phyloP scores from a whole-genome alignment of 2,797 vertebrate genomes.

The Typhlichthys subterraneus region DNA sequence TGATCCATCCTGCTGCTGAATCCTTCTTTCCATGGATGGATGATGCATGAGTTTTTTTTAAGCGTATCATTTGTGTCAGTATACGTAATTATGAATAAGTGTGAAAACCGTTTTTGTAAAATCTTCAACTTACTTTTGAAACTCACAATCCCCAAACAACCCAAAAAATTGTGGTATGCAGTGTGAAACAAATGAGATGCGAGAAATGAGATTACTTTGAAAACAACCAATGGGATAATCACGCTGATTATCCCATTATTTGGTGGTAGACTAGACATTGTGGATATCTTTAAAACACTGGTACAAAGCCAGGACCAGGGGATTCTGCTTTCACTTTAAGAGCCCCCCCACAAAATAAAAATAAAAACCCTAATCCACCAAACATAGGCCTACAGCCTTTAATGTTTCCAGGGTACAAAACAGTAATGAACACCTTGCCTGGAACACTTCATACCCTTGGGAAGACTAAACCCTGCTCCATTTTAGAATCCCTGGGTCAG shows the following conservation, averaged over 20 bases:
- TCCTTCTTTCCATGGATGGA: no score
- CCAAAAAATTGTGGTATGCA: neutral
- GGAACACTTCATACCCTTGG: neutral
- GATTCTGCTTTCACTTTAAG: slow-evolving; percentile 1
- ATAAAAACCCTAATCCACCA: no score
- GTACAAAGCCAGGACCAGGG: neutral
- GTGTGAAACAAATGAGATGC: neutral
- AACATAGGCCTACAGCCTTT: neutral
- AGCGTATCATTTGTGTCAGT: no score
- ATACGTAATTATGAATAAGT: no score
- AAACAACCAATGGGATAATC: slow-evolving; percentile 13
- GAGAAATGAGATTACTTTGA: slow-evolving; percentile 2
- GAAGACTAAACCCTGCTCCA: slow-evolving; percentile 10
- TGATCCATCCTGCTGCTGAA: no score
- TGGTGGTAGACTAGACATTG: neutral
- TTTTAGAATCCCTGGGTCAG: slow-evolving; percentile 1
- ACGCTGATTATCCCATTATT: neutral
- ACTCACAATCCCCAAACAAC: neutral
- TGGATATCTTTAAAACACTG: neutral
- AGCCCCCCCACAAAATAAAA: no score
- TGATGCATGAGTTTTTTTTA: no score
- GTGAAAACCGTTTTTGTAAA: no score
- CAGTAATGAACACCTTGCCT: slow-evolving; percentile 8
- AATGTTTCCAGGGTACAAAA: slow-evolving; percentile 10
- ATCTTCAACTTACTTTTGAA: neutral